Evolutionary conservation across 2,888 invertebrate species (phyloP).

Genomic region (Andrena bicolor): DNA sequence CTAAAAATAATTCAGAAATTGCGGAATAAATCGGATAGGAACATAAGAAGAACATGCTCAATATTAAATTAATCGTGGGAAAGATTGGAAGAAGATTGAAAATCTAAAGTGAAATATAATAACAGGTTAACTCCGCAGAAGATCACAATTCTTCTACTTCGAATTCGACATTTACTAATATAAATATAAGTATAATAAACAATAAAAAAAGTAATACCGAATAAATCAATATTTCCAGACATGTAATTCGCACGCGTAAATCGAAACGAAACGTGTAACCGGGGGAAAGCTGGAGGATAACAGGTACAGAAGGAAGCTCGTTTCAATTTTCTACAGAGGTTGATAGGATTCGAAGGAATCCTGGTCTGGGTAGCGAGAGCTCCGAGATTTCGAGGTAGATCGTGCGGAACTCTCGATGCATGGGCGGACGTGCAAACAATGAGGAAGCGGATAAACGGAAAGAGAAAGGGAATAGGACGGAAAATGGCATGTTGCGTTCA

Average conservation of each 20-base stretch:
- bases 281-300: background rate
- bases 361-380: slow-evolving; percentile 22
- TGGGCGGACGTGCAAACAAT: slow-evolving; percentile 39
- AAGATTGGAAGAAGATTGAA: no score
- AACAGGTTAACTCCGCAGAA: no score
- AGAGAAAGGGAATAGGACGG: slow-evolving; percentile 8
- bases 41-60: no score
- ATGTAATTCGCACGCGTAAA: background rate
- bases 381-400: slow-evolving; percentile 38
- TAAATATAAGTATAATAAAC: background rate
- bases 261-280: background rate
- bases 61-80: no score
- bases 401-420: slow-evolving; percentile 28
- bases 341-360: slow-evolving; percentile 17
- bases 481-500: slow-evolving; percentile 33
- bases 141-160: no score
- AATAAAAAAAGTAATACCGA: background rate
- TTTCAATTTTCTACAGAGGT: slow-evolving; percentile 30
- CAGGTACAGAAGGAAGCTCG: slow-evolving; percentile 1
- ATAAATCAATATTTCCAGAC: background rate
- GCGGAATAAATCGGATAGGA: no score
- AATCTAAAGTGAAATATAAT: no score
- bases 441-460: slow-evolving; percentile 30
- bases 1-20: no score
- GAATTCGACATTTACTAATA: no score